Percentiles rank a stretch among this genome's conserved stretches.
phyloP scores from a whole-genome alignment of 2,113 vertebrate genomes.

The Strix aluco region DNA sequence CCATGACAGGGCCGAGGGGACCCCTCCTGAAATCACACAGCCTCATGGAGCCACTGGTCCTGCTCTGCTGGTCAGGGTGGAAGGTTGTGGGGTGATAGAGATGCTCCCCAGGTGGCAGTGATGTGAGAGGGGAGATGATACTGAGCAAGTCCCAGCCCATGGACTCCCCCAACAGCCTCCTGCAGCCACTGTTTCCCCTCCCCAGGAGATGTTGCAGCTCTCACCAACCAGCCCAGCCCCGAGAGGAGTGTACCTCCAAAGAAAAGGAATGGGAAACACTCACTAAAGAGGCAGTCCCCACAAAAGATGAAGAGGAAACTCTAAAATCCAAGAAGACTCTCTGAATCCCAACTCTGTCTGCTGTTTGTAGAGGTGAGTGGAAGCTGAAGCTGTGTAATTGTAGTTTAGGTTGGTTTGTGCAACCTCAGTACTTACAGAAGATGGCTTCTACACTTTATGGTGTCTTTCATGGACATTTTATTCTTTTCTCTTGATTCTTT shows the following conservation, averaged over 20 bases:
- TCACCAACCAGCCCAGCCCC: neutral
- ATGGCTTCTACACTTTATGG: neutral
- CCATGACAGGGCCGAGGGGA: fast-evolving
- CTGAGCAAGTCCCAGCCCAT: neutral
- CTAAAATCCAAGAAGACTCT: neutral
- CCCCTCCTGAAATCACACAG: neutral
- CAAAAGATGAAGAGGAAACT: neutral
- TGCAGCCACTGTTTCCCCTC: fast-evolving
- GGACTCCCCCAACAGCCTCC: neutral
- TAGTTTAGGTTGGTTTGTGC: neutral
- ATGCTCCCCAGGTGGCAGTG: neutral
- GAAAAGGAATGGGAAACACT: neutral
- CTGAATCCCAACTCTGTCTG: neutral
- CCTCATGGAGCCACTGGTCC: neutral
- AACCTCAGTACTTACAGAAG: neutral
- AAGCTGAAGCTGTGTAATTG: neutral
- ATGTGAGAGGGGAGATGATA: neutral
- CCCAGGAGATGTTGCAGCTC: neutral
- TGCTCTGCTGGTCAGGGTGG: fast-evolving
- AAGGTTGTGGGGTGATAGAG: neutral
- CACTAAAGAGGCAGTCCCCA: neutral
- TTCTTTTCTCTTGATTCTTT: neutral
- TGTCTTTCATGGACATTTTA: neutral
- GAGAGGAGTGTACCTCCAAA: neutral
- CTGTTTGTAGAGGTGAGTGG: neutral